Evolutionary conservation across 2,113 vertebrate genomes (phyloP), one percentile per base, ranked within the genome.

Genomic region (Tringa solitaria): DNA sequence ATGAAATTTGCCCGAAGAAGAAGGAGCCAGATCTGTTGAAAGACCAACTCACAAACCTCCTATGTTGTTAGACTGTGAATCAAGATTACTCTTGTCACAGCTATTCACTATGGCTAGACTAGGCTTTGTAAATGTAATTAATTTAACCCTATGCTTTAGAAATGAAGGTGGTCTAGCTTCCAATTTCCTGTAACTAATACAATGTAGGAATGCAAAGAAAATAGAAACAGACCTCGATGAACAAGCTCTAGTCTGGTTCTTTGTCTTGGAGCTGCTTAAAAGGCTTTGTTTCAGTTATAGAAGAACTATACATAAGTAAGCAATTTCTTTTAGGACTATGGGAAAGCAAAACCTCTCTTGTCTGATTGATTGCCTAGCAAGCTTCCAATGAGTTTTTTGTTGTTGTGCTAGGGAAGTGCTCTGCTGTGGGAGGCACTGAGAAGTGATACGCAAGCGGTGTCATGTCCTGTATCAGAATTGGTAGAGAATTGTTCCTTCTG

Each of bases 161-260:
- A 96, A 93, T 61, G 4, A 76, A 80, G 83, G 87, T 95, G 70
- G 91, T 79, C 92, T 90, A 48, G 23, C 48, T 96, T 84, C 84
- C 68, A 57, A 90, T 89, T 96, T 90, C 76, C 70, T 79, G 56
- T 46, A 79, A 67, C 56, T 46, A 68, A 61, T 65, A 48, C 60
- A 61, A 86, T 84, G 46, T 35, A 72, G n/a, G 68, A 83, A 89
- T 51, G 51, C 27, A 65, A 69, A 56, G 75, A 82, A 56, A 83
- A 67, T 57, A 69, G 89, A 84, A 78, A 63, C 22, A 69, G 68
- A 39, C 37, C 15, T 59, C 2, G 1, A 41, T n/a, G 51, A 90
- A n/a, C 43, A 74, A 64, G 51, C 16, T 78, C 81, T 27, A 60
- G 51, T 56, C 72, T 67, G 33, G 8, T 60, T 69, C 91, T 96